Conservation (phyloP, 2,797 vertebrate genomes). For the Enteromius unitaeniatus region DNA sequence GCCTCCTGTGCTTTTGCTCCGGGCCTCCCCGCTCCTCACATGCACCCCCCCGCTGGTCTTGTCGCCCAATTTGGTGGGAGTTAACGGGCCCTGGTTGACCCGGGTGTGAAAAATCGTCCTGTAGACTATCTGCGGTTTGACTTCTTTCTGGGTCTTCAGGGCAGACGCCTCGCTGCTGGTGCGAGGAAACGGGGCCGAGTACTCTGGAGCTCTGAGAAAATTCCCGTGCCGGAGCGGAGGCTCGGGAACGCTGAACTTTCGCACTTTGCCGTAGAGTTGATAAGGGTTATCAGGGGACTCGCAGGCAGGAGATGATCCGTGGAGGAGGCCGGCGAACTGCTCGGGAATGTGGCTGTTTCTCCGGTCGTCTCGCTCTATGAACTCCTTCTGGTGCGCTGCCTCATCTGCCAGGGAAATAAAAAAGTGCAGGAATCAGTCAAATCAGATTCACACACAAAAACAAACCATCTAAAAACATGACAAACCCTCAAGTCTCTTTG, state of each 20-base stretch:
- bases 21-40: conserved; percentile 75
- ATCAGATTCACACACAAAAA: neutral
- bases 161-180: conserved; percentile 69
- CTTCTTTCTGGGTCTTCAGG: conserved; percentile 70
- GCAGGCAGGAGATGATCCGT: conserved; percentile 93
- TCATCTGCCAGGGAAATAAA: conserved; percentile 69
- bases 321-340: conserved; percentile 93
- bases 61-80: conserved; percentile 21
- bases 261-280: conserved; percentile 86
- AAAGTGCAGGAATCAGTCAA: neutral
- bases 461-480: conserved; percentile 15
- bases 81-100: conserved; percentile 78
- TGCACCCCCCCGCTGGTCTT: conserved; percentile 3
- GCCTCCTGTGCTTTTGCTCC: conserved; percentile 65
- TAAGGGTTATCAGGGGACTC: conserved; percentile 93
- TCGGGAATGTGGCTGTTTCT: conserved; percentile 87
- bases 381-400: conserved; percentile 69
- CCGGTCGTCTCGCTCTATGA: conserved; percentile 75
- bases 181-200: conserved; percentile 71
- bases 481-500: neutral
- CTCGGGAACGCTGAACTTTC: conserved; percentile 70
- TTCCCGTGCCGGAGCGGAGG: conserved; percentile 70
- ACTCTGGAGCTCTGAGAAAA: conserved; percentile 72
- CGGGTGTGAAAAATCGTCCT: conserved; percentile 93
- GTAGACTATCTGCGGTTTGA: conserved; percentile 91